Base-by-base conservation (phyloP, 2,797 vertebrate genomes). In the Cirrhinus mrigala region DNA sequence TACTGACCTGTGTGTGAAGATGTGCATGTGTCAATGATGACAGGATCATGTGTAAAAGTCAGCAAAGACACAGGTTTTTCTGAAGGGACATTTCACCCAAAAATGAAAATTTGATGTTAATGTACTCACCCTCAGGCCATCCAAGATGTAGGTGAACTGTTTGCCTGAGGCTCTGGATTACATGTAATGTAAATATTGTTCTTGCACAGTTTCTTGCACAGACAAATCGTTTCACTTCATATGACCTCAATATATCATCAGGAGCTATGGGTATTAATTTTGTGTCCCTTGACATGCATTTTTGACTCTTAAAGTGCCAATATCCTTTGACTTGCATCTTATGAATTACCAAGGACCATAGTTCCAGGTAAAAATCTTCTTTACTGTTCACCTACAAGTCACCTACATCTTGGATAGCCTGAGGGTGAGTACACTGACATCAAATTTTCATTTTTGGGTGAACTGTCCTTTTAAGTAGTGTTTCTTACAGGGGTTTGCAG, bases 401-500 rank as follows among this genome's bases (percentile, higher is more conserved):
- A 15, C 12, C 24, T 29, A 64, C 24, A 64, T 27, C 60, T 62
- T 6, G 24, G 12, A 6, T 64, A 2, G 24, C 60, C 27, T 64
- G 24, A 64, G 24, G 1, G 1, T 16, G 14, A 29, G 24, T 11
- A 58, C 20, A 56, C 20, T 8, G 20, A 54, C 1, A n/a, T 2
- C 14, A 6, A 1, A 6, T 64, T 29, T 16, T 16, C 2, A 15
- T 29, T 27, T 44, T 64, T 27, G n/a, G n/a, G 10, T 24, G 1
- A 60, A 24, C 56, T 60, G 1, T 60, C 11, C 1, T 3, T 4
- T 24, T 12, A 12, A 60, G 11, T 14, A 7, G 44, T 16, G 16
- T 56, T 18, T 52, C 91, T 90, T 91, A 97, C 98, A 96, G 96
- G 9, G 98, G 95, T 89, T 97, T 98, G 92, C 96, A 97, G 94